Base-by-base conservation (phyloP, 2,797 vertebrate genomes). In the Coranthus polyacanthus region DNA sequence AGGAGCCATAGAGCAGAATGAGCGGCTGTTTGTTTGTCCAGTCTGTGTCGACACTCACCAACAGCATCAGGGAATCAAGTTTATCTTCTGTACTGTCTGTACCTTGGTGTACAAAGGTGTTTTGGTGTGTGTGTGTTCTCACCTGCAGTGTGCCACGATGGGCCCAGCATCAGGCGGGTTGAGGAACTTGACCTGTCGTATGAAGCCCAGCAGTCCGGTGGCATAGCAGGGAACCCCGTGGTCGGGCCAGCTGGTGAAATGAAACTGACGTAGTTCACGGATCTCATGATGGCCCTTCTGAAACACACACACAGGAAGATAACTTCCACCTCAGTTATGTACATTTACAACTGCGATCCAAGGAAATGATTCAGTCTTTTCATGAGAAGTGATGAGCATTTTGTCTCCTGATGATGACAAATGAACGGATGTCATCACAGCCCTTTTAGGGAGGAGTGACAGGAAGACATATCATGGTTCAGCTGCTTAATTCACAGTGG, bases 231-330 rank as follows among this genome's bases (percentile, higher is more conserved):
- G 98, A 12, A 99, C 97, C 0, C 98, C 98, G 0, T 99, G 97
- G 90, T 99, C 98, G 0, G 97, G 98, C 98, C 98, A 99, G 92
- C 97, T 98, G 89, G 97, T 99, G 91, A 99, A 99, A 70, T 99
- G 98, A 81, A 99, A 99, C 92, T 99, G 98, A 10, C 97, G 96
- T 49, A 99, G 95, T 85, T 99, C 97, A 3, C 97, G 95, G 87
- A 98, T 98, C 90, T 99, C 98, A 1, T 98, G 97, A 83, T 98
- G 97, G 85, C 96, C 95, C 95, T 98, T 99, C 98, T 99, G 93
- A 45, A 72, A 93, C 75, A 52, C 29, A 84, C 17, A 73, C 39
- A 81, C 57, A 87, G 20, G 18, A 12, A 63, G 21, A 75, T 8
- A 60, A 2, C 32, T 53, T 41, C 20, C 12, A 18, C 8, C 4